These are phyloP conservation scores for Eolophus roseicapilla DNA, from an alignment of 2,113 vertebrate genomes.

Conservation along the genomic window DNA sequence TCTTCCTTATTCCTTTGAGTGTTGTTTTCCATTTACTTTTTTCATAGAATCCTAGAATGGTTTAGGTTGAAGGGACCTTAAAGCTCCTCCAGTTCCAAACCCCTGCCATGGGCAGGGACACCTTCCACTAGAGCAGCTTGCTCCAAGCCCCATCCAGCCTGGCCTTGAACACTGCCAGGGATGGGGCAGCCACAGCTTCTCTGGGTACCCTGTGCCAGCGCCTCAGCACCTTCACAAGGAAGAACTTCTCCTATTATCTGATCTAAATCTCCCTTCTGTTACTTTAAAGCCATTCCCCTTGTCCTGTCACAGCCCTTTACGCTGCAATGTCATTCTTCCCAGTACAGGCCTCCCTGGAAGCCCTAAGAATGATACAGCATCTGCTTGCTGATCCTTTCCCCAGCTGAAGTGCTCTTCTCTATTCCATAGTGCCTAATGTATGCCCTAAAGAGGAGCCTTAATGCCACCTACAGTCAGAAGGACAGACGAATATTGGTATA, in stretches of 20 bases:
- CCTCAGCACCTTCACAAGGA: background rate
- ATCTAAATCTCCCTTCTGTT: background rate
- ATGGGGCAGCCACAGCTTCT: background rate
- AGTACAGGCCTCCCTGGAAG: background rate
- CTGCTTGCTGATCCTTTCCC: background rate
- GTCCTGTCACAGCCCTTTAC: background rate
- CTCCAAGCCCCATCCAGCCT: background rate
- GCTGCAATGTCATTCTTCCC: background rate
- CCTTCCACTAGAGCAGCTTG: background rate
- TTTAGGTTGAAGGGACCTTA: background rate
- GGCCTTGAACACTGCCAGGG: background rate
- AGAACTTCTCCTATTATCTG: background rate
- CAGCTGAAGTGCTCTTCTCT: background rate
- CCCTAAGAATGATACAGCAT: background rate
- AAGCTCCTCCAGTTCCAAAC: background rate
- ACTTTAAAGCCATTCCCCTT: background rate
- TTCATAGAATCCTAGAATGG: background rate
- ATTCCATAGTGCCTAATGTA: background rate
- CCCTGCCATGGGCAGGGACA: background rate
- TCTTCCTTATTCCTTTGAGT: background rate
- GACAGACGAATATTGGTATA: background rate
- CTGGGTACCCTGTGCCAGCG: background rate
- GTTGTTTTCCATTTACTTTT: background rate
- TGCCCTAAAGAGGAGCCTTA: background rate
- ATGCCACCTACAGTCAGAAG: background rate